Percentiles rank a stretch among this genome's conserved stretches.
phyloP scores from a whole-genome alignment of 2,113 vertebrate species.

The Cariama cristata region DNA sequence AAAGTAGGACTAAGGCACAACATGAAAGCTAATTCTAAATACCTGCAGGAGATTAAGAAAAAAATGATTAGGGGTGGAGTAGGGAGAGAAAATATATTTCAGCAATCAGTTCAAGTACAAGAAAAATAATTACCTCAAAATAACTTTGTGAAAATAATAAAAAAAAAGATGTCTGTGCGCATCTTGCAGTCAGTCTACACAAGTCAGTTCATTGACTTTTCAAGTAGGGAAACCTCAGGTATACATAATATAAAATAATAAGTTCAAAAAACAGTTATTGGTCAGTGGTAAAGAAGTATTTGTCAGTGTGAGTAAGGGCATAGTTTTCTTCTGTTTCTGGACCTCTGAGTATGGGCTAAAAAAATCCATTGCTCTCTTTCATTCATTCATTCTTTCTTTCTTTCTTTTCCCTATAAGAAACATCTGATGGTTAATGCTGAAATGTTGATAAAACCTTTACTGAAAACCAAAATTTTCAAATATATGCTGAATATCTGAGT shows the following conservation, averaged over 20 bases:
- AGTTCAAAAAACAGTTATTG: neutral
- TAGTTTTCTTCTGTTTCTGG: neutral
- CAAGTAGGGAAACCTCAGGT: neutral
- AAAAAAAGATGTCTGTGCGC: neutral
- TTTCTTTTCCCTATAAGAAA: neutral
- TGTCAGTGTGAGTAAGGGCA: neutral
- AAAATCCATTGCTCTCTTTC: neutral
- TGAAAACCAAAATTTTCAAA: neutral
- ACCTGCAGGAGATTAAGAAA: constrained; percentile 61
- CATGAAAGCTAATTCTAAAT: constrained; percentile 66
- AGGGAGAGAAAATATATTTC: constrained; percentile 35
- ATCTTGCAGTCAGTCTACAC: neutral
- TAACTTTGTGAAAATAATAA: neutral
- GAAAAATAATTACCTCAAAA: constrained; percentile 51
- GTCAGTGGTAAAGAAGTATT: neutral
- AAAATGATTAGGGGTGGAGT: neutral
- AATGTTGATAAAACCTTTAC: neutral
- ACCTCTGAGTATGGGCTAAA: neutral
- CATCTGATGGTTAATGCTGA: neutral
- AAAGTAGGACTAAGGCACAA: constrained; percentile 41
- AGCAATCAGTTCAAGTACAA: constrained; percentile 18
- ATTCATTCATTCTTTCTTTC: too few species aligned
- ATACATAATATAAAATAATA: neutral
- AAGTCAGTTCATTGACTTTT: neutral
- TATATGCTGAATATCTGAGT: neutral